A percentile compares a stretch with the other conserved stretches of the same genome.
Evolutionary conservation across 2,888 invertebrate species (phyloP).

Genomic region (Serrognathus titanus): DNA sequence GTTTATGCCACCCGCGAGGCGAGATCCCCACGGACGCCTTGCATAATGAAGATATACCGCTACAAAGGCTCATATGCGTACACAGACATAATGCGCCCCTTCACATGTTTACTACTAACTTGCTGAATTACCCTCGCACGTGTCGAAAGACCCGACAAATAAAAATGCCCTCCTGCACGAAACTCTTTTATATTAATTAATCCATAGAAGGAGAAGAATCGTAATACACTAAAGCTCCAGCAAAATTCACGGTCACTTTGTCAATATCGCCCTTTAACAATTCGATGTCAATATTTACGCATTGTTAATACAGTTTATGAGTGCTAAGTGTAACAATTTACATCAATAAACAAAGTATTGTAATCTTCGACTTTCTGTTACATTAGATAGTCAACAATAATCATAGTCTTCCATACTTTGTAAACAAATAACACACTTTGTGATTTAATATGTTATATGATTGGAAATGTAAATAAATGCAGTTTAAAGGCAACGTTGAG

Average conservation of each 20-base stretch:
- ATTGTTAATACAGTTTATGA: neutral
- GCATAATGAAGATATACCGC: constrained; percentile 28
- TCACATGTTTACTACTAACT: constrained; percentile 11
- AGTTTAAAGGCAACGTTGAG: no score
- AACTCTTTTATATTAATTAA: constrained; percentile 10
- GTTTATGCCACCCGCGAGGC: constrained; percentile 20
- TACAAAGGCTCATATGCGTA: constrained; percentile 14
- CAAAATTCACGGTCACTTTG: no score
- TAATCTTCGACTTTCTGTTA: no score
- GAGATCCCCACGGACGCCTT: constrained; percentile 20
- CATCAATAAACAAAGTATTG: no score
- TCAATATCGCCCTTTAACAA: no score
- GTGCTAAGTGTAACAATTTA: no score
- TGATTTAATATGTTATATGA: no score
- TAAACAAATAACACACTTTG: no score
- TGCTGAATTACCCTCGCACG: constrained; percentile 15
- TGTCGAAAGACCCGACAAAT: constrained; percentile 11
- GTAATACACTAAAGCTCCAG: no score
- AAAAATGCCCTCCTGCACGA: neutral
- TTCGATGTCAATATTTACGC: neutral
- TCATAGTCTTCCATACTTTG: no score
- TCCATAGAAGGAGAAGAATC: neutral
- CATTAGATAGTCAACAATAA: no score
- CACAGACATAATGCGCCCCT: constrained; percentile 7
- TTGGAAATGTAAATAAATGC: no score